phyloP scores from a whole-genome alignment of 2,888 invertebrate species.

The Crematogaster levior region DNA sequence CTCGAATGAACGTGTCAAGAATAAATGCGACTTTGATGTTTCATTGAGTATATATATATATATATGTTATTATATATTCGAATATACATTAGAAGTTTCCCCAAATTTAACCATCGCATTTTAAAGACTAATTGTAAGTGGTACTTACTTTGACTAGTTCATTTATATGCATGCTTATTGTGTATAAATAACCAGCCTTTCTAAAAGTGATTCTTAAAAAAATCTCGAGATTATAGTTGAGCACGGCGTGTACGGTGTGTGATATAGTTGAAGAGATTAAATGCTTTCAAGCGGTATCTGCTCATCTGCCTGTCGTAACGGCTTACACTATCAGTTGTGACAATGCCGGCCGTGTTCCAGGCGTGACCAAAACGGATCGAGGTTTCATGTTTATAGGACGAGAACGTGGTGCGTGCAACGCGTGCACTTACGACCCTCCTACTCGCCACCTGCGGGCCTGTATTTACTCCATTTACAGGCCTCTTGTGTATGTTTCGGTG shows the following conservation, averaged over 20 bases:
- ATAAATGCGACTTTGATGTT: not conserved
- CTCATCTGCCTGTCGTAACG: conserved; percentile 11
- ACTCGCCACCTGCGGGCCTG: conserved; percentile 58
- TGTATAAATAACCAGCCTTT: not conserved
- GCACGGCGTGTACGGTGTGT: not conserved
- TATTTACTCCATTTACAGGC: conserved; percentile 64
- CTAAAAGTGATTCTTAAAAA: not conserved
- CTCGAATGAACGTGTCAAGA: not conserved
- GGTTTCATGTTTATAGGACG: conserved; percentile 67
- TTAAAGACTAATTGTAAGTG: not conserved
- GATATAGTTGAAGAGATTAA: conserved; percentile 57
- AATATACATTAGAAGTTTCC: not conserved
- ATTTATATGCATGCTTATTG: not conserved
- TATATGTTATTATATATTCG: no score
- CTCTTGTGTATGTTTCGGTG: conserved; percentile 65
- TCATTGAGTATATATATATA: not conserved
- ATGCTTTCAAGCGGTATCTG: conserved; percentile 70
- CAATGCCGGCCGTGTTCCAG: conserved; percentile 59
- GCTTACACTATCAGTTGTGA: conserved; percentile 45
- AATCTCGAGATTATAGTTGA: not conserved
- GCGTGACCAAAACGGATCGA: conserved; percentile 70
- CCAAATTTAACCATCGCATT: not conserved
- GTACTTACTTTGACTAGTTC: no score
- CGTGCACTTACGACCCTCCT: conserved; percentile 63
- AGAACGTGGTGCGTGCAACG: conserved; percentile 61